Evolutionary conservation across 1,140 invertebrate genomes (phyloP).

Genomic region (Berghia stephanieae): DNA sequence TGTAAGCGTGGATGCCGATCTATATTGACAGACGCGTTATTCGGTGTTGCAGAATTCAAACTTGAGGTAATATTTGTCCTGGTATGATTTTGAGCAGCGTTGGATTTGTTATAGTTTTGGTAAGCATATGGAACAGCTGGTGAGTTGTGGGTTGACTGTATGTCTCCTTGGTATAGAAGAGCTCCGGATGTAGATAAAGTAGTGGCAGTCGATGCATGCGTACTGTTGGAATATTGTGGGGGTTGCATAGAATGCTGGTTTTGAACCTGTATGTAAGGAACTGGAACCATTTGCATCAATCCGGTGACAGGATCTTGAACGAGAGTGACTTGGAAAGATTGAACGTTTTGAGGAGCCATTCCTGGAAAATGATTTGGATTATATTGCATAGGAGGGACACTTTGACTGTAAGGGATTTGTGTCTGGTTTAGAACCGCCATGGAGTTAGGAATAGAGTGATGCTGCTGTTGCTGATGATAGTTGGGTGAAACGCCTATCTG

Average conservation of each 20-base stretch:
- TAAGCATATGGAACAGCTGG: too few relatives aligned
- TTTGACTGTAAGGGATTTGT: too few relatives aligned
- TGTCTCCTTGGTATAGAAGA: neutral
- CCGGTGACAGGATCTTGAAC: slow-evolving; percentile 61
- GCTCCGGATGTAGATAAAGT: neutral
- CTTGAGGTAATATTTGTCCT: too few relatives aligned
- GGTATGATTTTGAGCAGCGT: too few relatives aligned
- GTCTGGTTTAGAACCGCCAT: too few relatives aligned
- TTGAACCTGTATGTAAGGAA: slow-evolving; percentile 36
- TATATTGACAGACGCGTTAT: too few relatives aligned
- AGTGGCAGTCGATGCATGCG: neutral
- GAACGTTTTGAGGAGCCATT: slow-evolving; percentile 26
- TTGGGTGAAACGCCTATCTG: neutral
- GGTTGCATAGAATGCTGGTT: too few relatives aligned
- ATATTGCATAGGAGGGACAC: too few relatives aligned
- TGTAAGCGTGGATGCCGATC: too few relatives aligned
- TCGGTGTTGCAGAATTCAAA: too few relatives aligned
- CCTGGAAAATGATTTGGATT: slow-evolving; percentile 1
- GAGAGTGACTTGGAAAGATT: slow-evolving; percentile 53
- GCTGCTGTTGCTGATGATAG: slow-evolving; percentile 13
- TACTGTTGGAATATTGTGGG: neutral
- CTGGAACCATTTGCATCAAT: slow-evolving; percentile 55
- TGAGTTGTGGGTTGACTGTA: too few relatives aligned
- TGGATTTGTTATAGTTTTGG: too few relatives aligned
- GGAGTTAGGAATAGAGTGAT: neutral